Percentiles rank a stretch among this genome's conserved stretches.
Conservation (phyloP, 2,113 vertebrate species). For the Myrmecophaga tridactyla region DNA sequence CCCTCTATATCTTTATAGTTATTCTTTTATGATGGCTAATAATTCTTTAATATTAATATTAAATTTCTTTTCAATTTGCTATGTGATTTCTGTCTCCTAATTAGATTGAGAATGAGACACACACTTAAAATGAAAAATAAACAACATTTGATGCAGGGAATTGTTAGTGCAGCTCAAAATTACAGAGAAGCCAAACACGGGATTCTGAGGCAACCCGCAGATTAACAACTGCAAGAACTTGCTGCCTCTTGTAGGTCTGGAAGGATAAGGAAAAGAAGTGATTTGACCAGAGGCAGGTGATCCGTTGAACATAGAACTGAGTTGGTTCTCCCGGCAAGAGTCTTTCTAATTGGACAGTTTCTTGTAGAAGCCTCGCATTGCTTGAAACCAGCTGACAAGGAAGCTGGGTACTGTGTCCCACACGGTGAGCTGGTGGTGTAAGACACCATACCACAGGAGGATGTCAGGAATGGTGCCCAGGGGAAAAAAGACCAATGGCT, state of each 20-base stretch:
- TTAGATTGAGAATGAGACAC: neutral
- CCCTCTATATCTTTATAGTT: neutral
- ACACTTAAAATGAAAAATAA: neutral
- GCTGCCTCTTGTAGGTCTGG: neutral
- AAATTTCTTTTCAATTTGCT: neutral
- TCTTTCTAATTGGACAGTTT: neutral
- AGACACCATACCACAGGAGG: neutral
- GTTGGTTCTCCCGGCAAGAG: neutral
- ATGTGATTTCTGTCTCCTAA: neutral
- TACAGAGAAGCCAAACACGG: neutral
- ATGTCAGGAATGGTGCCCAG: neutral
- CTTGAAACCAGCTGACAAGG: neutral
- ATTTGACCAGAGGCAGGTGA: neutral
- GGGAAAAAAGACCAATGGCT: neutral
- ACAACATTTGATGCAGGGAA: neutral
- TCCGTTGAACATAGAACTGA: neutral
- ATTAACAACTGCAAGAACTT: neutral
- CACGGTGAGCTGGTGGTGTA: neutral
- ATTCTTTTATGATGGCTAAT: neutral
- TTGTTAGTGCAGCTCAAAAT: neutral
- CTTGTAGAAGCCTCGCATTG: neutral
- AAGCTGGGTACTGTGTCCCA: neutral
- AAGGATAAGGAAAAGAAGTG: neutral
- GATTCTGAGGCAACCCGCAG: too few species aligned
- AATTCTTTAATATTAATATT: neutral